These are phyloP conservation scores for Bufo gargarizans DNA, from an alignment of 2,113 vertebrate genomes.

Conservation along the genomic window DNA sequence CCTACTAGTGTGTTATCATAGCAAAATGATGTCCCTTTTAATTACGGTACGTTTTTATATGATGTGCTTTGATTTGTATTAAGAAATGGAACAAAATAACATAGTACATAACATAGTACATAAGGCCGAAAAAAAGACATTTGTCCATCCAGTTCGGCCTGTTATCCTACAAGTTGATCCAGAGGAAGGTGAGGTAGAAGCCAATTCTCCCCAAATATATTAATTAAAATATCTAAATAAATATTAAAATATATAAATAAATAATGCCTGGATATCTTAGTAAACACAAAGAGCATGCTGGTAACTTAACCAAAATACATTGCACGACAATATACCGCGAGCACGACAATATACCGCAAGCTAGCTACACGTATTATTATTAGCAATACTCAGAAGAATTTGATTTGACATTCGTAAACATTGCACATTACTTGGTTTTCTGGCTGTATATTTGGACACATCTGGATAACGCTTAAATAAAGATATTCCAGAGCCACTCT, in stretches of 20 bases:
- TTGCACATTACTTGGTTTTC: not conserved
- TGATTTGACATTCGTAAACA: not conserved
- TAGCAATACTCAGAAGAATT: not conserved
- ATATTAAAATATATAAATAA: not conserved
- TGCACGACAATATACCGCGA: not conserved
- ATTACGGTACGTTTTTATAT: not conserved
- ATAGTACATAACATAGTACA: no score
- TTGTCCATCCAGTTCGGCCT: no score
- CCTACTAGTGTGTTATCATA: not conserved
- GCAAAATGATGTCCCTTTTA: not conserved
- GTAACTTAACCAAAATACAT: no score
- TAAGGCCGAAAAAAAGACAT: no score
- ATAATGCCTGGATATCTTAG: not conserved
- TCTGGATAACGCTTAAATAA: not conserved
- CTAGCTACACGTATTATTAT: not conserved
- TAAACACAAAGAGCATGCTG: not conserved
- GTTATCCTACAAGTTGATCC: no score
- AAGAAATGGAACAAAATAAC: not conserved
- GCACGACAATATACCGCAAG: not conserved
- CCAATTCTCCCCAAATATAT: no score
- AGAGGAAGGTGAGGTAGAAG: no score
- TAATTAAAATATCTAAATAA: no score
- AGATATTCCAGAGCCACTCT: not conserved
- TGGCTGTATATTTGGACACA: constrained; percentile 13
- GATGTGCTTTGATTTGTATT: not conserved